Evolutionary conservation across 30 jellyfish, hydroid and myxozoan species (phyloP).

Genomic region (Hydractinia echinata): DNA sequence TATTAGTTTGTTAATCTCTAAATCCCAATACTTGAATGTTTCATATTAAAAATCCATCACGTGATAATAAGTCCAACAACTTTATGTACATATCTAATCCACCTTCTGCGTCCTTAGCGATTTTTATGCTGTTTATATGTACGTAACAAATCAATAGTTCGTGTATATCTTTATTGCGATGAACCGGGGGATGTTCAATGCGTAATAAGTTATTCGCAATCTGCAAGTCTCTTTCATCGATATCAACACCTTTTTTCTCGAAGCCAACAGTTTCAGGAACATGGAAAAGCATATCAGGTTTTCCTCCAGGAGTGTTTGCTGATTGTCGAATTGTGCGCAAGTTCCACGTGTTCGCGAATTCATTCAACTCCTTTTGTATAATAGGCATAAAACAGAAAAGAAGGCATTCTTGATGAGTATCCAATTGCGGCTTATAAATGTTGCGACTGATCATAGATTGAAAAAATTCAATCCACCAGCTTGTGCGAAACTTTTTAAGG

Average conservation of each 20-base stretch:
- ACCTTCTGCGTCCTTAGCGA: conserved; percentile 18
- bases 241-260: neutral
- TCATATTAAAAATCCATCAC: neutral
- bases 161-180: conserved; percentile 12
- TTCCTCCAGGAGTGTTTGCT: conserved; percentile 32
- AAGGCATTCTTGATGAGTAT: conserved; percentile 27
- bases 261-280: conserved; percentile 26
- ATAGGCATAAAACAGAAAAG: conserved; percentile 27
- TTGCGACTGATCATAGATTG: conserved; percentile 15
- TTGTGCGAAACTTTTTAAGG: conserved; percentile 14
- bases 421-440: conserved; percentile 17
- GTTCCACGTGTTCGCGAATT: neutral
- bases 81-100: conserved; percentile 16
- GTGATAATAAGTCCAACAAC: conserved; percentile 9
- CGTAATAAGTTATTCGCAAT: conserved; percentile 22
- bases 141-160: conserved; percentile 6
- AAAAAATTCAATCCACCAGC: conserved; percentile 31
- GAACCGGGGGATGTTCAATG: conserved; percentile 30
- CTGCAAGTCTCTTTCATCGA: conserved; percentile 1
- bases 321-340: conserved; percentile 18
- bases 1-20: no score
- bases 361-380: conserved; percentile 23
- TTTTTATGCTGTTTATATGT: neutral
- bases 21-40: no score
- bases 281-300: conserved; percentile 30